These are phyloP conservation scores for Olivierus martensii DNA, from an alignment of 1,140 invertebrate species.

Conservation along the genomic window DNA sequence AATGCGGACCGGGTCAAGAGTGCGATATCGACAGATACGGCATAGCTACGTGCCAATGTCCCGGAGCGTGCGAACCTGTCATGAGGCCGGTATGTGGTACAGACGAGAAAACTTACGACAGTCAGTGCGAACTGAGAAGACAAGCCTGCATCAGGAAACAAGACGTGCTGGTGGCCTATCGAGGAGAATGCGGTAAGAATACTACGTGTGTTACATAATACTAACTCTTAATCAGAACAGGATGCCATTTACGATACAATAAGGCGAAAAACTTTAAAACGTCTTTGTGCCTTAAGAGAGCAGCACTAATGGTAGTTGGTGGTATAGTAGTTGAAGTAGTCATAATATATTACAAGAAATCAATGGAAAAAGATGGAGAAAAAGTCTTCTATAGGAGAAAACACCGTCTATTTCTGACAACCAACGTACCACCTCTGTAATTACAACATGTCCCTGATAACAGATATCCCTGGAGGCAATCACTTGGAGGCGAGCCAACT, in stretches of 20 bases:
- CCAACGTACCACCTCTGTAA: no score
- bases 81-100: constrained; percentile 51
- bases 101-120: constrained; percentile 50
- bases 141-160: constrained; percentile 53
- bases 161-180: constrained; percentile 45
- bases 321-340: no score
- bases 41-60: constrained; percentile 65
- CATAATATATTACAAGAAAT: background rate
- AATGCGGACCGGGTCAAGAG: constrained; percentile 55
- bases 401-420: background rate
- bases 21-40: constrained; percentile 70
- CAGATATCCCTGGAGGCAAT: no score
- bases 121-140: constrained; percentile 47
- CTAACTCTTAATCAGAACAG: constrained; percentile 1
- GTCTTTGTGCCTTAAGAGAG: no score
- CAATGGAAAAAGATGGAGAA: background rate
- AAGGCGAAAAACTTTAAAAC: no score
- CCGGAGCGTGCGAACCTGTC: constrained; percentile 53
- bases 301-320: no score
- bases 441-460: no score
- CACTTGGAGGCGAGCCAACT: no score
- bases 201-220: no score
- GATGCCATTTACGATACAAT: no score
- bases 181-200: constrained; percentile 56
- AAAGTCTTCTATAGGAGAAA: background rate